Conservation (phyloP, 2,113 vertebrate genomes). For the Coreoperca whiteheadi region DNA sequence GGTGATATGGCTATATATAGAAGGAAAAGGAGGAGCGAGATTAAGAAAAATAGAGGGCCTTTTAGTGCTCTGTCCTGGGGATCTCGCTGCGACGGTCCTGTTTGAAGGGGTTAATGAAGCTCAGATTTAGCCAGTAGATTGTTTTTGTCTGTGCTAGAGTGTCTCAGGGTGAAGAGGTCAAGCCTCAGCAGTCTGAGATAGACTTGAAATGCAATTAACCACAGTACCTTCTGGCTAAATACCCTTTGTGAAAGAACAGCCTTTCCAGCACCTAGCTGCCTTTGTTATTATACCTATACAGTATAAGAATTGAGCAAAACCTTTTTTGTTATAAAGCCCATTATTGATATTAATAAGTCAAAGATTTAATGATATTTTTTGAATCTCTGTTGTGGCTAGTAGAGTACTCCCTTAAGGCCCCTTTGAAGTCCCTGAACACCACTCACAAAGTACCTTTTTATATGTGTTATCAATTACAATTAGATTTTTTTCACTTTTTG, state of each 20-base stretch:
- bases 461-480: background rate
- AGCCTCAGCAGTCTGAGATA: slow-evolving; percentile 28
- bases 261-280: background rate
- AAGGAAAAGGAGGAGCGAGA: slow-evolving; percentile 49
- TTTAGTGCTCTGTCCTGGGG: slow-evolving; percentile 16
- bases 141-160: slow-evolving; percentile 32
- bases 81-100: background rate
- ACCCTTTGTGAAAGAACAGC: slow-evolving; percentile 34
- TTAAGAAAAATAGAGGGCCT: slow-evolving; percentile 41
- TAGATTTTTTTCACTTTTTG: background rate
- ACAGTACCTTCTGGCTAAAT: slow-evolving; percentile 47
- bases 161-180: slow-evolving; percentile 43
- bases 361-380: background rate
- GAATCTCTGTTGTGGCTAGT: background rate
- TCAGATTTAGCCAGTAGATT: slow-evolving; percentile 26
- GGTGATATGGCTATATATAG: slow-evolving; percentile 72
- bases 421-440: background rate
- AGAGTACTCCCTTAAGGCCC: background rate
- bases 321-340: background rate
- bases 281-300: slow-evolving; percentile 5
- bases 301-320: background rate
- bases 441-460: background rate
- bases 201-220: slow-evolving; percentile 56
- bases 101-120: slow-evolving; percentile 54
- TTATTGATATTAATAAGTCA: background rate